Evolutionary conservation across 2,113 vertebrate species (phyloP).

Genomic region (Apistogramma diplotaenia): DNA sequence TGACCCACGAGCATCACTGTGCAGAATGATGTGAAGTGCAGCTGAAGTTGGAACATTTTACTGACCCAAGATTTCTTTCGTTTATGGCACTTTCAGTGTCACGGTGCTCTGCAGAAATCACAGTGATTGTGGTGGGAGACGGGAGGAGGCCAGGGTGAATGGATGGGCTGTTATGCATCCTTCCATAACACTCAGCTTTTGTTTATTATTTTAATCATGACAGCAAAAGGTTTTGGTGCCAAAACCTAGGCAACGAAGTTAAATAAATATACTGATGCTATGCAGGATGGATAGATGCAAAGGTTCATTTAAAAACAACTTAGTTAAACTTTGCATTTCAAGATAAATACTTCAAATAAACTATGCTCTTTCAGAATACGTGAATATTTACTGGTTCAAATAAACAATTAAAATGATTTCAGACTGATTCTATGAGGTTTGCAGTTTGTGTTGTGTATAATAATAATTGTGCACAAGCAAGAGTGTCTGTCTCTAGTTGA

Average conservation of each 20-base stretch:
- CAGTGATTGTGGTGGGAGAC: not conserved
- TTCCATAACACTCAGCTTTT: too few relatives aligned
- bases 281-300: not conserved
- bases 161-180: not conserved
- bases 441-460: not conserved
- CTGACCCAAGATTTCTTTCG: not conserved
- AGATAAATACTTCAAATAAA: too few relatives aligned
- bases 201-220: too few relatives aligned
- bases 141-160: not conserved
- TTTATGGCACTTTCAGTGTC: not conserved
- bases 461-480: not conserved
- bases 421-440: not conserved
- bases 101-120: not conserved
- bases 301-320: not conserved
- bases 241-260: not conserved
- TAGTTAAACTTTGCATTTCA: too few relatives aligned
- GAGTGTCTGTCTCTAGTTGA: not conserved
- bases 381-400: not conserved
- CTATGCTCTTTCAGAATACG: too few relatives aligned
- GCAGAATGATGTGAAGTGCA: not conserved
- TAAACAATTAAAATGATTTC: not conserved
- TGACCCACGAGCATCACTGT: not conserved
- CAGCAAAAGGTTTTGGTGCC: too few relatives aligned
- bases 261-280: not conserved
- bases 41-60: not conserved